Evolutionary conservation across 2,113 vertebrate species (phyloP), one percentile per base, ranked within the genome.

Genomic region (Hippopotamus amphibius): DNA sequence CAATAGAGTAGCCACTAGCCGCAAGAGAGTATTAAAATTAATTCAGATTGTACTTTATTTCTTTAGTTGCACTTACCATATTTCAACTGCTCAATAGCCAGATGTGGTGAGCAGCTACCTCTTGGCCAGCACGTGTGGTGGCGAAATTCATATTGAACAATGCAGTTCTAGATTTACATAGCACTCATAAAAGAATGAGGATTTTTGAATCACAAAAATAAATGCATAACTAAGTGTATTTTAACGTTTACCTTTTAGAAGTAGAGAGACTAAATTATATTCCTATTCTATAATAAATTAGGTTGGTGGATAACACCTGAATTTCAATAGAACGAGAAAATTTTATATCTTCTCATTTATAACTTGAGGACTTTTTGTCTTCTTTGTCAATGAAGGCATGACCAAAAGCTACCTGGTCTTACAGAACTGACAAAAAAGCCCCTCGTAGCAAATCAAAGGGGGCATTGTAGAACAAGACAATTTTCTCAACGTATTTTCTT

Each of bases 401-500:
- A 90, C 26, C 95, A 81, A 97, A 96, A 97, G 61, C 74, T 90
- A 8, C 84, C 72, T 84, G 76, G 43, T 69, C 0, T 76, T 90
- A 66, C 19, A 37, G 48, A 98, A 97, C 53, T 97, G 94, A 95
- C 87, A 97, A 88, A 96, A 97, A 97, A 95, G 15, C 66, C 74
- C 4, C 19, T 90, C 46, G 66, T 86, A 74, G 65, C 86, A 97
- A 94, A 96, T 97, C 79, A 97, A 96, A 90, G 61, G 6, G 85
- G 79, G 37, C 74, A 93, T 80, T 92, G 41, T 1, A 90, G 2
- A 68, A 55, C 11, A 82, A 91, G 95, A 96, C 63, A 95, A n/a
- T 97, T 98, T 96, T 89, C 88, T 95, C 95, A 94, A 97, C 97
- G 94, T 96, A 89, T 90, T 96, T 95, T 97, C 95, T 88, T 97